These are phyloP conservation scores for Acanthurus tractus DNA, from an alignment of 2,797 vertebrate genomes.

Conservation along the genomic window DNA sequence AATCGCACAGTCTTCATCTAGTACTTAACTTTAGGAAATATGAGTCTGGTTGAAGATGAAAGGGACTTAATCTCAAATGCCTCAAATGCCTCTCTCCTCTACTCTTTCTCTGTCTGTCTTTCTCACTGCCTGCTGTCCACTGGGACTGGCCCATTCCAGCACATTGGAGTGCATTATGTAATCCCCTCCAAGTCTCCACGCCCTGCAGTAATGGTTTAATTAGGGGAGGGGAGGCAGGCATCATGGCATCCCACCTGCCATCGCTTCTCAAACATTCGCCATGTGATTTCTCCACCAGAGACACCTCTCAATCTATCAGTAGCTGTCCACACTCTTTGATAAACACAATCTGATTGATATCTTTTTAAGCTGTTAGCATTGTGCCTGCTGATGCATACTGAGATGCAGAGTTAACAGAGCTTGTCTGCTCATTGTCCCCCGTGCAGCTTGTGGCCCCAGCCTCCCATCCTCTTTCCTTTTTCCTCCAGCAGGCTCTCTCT, in stretches of 20 bases:
- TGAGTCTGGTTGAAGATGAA: constrained; percentile 87
- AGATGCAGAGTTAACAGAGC: constrained; percentile 60
- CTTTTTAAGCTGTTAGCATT: constrained; percentile 57
- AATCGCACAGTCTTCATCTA: constrained; percentile 82
- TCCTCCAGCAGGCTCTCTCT: constrained; percentile 42
- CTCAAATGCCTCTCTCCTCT: constrained; percentile 74
- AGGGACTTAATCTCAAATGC: constrained; percentile 85
- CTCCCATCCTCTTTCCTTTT: constrained; percentile 52
- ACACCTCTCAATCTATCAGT: constrained; percentile 50
- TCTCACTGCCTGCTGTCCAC: constrained; percentile 72
- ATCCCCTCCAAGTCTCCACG: constrained; percentile 78
- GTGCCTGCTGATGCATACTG: constrained; percentile 54
- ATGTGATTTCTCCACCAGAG: constrained; percentile 50
- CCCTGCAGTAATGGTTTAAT: constrained; percentile 85
- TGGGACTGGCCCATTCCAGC: constrained; percentile 80
- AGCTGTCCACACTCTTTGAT: constrained; percentile 39
- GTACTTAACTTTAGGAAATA: constrained; percentile 86
- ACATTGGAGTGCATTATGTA: constrained; percentile 84
- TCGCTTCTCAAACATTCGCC: constrained; percentile 62
- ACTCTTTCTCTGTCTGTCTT: constrained; percentile 69
- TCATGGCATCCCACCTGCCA: constrained; percentile 75
- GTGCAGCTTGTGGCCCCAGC: constrained; percentile 60
- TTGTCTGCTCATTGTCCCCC: constrained; percentile 55
- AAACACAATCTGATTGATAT: constrained; percentile 49
- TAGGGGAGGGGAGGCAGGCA: constrained; percentile 72